These are phyloP conservation scores for Caradrina kadenii DNA, from an alignment of 2,888 invertebrate genomes.

Conservation along the genomic window DNA sequence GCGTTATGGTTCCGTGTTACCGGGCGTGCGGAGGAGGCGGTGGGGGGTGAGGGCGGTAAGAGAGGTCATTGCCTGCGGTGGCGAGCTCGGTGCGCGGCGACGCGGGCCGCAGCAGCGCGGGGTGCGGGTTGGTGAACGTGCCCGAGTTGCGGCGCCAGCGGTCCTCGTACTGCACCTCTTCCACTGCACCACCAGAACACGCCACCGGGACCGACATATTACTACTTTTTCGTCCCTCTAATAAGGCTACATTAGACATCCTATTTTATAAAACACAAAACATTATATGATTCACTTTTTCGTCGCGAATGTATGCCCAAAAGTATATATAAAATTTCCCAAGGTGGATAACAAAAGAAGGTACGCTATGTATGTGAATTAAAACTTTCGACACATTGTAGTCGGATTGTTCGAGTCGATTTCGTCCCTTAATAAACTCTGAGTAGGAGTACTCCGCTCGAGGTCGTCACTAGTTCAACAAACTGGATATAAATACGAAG, in stretches of 20 bases:
- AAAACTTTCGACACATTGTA: background rate
- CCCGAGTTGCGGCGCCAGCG: constrained; percentile 85
- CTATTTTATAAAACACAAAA: background rate
- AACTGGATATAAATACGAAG: background rate
- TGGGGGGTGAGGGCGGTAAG: constrained; percentile 22
- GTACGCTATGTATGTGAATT: too few species aligned
- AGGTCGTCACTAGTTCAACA: background rate
- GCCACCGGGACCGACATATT: constrained; percentile 5
- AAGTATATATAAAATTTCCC: too few species aligned
- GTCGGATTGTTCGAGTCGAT: background rate
- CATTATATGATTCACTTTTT: background rate
- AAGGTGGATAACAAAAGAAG: too few species aligned
- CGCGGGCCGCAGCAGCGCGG: constrained; percentile 82
- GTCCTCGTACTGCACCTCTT: constrained; percentile 80
- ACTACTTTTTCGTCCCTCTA: background rate
- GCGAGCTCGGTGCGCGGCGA: constrained; percentile 87
- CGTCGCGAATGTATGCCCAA: background rate
- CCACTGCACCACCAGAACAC: constrained; percentile 56
- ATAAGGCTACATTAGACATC: background rate
- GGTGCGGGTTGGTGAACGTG: constrained; percentile 85
- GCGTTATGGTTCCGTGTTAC: constrained; percentile 39
- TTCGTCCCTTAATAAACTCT: background rate
- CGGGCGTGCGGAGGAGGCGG: constrained; percentile 36
- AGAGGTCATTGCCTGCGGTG: constrained; percentile 81
- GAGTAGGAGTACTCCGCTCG: background rate